These are phyloP conservation scores for Diorhabda carinulata DNA, from an alignment of 1,140 invertebrate species.

Conservation along the genomic window DNA sequence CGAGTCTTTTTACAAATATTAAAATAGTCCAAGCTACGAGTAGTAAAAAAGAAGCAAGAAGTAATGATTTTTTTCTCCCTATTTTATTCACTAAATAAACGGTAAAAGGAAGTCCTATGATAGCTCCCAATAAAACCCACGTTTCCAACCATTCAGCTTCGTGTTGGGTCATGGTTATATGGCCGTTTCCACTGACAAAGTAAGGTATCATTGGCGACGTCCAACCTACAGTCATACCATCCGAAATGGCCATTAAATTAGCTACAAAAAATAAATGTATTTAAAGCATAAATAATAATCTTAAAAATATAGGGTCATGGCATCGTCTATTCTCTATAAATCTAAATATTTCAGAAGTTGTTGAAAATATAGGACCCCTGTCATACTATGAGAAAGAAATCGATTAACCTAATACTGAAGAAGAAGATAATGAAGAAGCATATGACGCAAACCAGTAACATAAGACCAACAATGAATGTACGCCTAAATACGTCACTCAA, in stretches of 20 bases:
- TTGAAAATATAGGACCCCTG: too few species aligned
- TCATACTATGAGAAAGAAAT: too few species aligned
- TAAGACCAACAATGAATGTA: too few species aligned
- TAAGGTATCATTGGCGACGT: slow-evolving; percentile 58
- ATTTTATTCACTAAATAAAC: slow-evolving; percentile 55
- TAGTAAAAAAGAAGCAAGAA: slow-evolving; percentile 55
- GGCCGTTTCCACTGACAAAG: slow-evolving; percentile 40
- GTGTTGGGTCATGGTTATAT: neutral
- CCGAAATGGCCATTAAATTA: slow-evolving; percentile 35
- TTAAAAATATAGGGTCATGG: neutral
- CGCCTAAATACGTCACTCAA: too few species aligned
- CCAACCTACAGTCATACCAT: slow-evolving; percentile 54
- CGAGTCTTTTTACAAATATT: slow-evolving; percentile 38
- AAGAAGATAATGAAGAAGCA: too few species aligned
- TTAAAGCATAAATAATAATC: neutral
- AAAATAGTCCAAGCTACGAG: slow-evolving; percentile 59
- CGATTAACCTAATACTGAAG: too few species aligned
- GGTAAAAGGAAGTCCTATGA: slow-evolving; percentile 55
- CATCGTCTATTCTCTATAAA: too few species aligned
- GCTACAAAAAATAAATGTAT: slow-evolving; percentile 8
- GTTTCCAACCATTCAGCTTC: slow-evolving; percentile 58
- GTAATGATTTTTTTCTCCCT: slow-evolving; percentile 60
- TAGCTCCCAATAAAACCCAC: slow-evolving; percentile 56
- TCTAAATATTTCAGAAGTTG: too few species aligned
- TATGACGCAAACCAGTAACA: too few species aligned